These are phyloP conservation scores for Ophiothrix spiculata DNA, from an alignment of 35 echinoderm and acorn worm species.

Conservation along the genomic window DNA sequence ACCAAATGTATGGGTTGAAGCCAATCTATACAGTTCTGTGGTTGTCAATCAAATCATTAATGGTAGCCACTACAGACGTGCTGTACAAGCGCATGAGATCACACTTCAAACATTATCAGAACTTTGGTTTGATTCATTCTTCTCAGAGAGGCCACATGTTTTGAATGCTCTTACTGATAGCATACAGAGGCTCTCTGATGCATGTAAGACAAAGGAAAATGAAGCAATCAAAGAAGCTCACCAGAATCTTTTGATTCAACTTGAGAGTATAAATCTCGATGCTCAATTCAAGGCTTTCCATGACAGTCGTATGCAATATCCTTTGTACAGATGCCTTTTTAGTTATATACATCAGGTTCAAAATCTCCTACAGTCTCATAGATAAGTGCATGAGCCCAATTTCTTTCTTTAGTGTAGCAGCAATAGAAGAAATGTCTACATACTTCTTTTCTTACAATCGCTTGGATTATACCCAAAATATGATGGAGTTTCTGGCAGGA, in stretches of 20 bases:
- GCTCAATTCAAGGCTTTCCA: constrained; percentile 6
- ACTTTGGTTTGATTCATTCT: constrained; percentile 29
- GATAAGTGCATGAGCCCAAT: neutral
- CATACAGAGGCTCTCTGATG: constrained; percentile 12
- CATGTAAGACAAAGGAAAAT: constrained; percentile 16
- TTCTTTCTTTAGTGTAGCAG: constrained; percentile 17
- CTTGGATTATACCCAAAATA: constrained; percentile 30
- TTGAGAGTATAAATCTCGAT: constrained; percentile 21
- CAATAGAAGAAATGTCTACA: constrained; percentile 18
- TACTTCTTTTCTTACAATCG: constrained; percentile 39
- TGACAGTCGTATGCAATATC: constrained; percentile 11
- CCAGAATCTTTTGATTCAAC: constrained; percentile 8
- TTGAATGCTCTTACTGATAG: constrained; percentile 6
- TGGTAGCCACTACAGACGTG: constrained; percentile 34
- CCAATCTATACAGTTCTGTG: constrained; percentile 23
- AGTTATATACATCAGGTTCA: constrained; percentile 10
- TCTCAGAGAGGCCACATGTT: neutral
- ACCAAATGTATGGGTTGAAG: constrained; percentile 12
- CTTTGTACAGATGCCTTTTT: constrained; percentile 13
- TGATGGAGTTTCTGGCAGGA: constrained; percentile 21
- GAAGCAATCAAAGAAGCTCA: constrained; percentile 14
- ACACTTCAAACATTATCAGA: constrained; percentile 33
- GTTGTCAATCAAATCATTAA: constrained; percentile 36
- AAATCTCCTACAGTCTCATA: constrained; percentile 25
- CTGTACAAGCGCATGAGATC: constrained; percentile 23